phyloP scores from a whole-genome alignment of 2,888 invertebrate genomes.

The Barypeithes pellucidus region DNA sequence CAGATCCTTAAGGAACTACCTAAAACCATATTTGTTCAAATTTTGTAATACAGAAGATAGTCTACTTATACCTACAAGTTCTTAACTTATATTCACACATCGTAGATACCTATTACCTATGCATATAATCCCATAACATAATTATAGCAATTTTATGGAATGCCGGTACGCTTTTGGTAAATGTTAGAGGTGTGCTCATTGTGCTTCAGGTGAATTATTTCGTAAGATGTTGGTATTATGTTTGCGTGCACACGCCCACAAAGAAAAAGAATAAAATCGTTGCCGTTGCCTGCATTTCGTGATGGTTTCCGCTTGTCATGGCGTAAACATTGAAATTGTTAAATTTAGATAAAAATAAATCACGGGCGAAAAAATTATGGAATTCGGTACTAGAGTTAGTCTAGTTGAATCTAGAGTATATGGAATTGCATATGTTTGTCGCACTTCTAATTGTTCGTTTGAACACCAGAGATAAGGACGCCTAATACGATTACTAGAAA shows the following conservation, averaged over 20 bases:
- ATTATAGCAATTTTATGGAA: slow-evolving; percentile 13
- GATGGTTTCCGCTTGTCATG: slow-evolving; percentile 15
- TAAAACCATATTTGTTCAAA: too few species aligned
- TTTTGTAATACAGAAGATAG: too few species aligned
- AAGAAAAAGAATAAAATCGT: slow-evolving; percentile 26
- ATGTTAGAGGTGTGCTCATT: slow-evolving; percentile 37
- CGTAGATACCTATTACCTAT: background rate
- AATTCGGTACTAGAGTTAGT: background rate
- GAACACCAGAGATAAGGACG: too few species aligned
- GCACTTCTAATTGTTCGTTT: too few species aligned
- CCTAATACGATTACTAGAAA: too few species aligned
- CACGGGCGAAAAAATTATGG: background rate
- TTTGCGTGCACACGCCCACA: slow-evolving; percentile 30
- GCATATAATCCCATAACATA: background rate
- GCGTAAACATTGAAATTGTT: slow-evolving; percentile 5
- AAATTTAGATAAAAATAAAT: slow-evolving; percentile 4
- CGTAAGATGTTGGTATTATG: slow-evolving; percentile 22
- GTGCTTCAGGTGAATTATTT: slow-evolving; percentile 39
- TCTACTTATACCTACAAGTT: too few species aligned
- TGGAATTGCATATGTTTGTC: too few species aligned
- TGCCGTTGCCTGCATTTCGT: slow-evolving; percentile 4
- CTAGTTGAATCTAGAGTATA: too few species aligned
- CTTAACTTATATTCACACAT: too few species aligned
- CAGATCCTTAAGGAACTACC: too few species aligned
- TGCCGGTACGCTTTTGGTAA: slow-evolving; percentile 25